Conservation (phyloP, 1,140 invertebrate genomes). For the Drosophila nigrodunni region DNA sequence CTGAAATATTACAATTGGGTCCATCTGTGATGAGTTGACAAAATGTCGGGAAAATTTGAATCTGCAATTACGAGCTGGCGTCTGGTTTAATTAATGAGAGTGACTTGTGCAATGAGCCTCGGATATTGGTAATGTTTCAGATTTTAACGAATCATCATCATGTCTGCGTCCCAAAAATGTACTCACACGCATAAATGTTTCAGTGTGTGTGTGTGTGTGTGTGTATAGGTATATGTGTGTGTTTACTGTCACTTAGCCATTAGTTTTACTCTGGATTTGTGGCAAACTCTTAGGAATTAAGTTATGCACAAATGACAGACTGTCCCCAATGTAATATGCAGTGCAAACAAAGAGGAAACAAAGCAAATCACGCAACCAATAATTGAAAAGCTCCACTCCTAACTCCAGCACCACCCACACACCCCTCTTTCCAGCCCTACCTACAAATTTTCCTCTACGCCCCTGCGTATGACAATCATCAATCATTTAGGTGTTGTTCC, state of each 20-base stretch:
- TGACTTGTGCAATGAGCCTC: conserved; percentile 59
- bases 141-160: conserved; percentile 66
- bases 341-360: conserved; percentile 54
- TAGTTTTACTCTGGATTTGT: conserved; percentile 25
- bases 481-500: conserved; percentile 69
- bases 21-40: conserved; percentile 45
- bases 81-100: conserved; percentile 74
- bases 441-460: not conserved
- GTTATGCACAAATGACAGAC: conserved; percentile 58
- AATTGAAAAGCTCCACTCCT: conserved; percentile 58
- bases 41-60: conserved; percentile 39
- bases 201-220: conserved; percentile 20
- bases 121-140: conserved; percentile 27
- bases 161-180: conserved; percentile 2
- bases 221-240: conserved; percentile 8
- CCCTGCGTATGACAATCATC: conserved; percentile 63
- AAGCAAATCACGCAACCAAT: conserved; percentile 72
- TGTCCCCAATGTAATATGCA: conserved; percentile 49
- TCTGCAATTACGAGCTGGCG: conserved; percentile 32
- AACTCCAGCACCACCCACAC: conserved; percentile 17
- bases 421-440: conserved; percentile 20
- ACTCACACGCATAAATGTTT: conserved; percentile 12
- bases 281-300: conserved; percentile 9
- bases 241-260: conserved; percentile 66
- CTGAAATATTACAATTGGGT: not conserved